These are phyloP conservation scores for Tetramorium parvispinum DNA, from an alignment of 1,140 invertebrate species.

Conservation along the genomic window DNA sequence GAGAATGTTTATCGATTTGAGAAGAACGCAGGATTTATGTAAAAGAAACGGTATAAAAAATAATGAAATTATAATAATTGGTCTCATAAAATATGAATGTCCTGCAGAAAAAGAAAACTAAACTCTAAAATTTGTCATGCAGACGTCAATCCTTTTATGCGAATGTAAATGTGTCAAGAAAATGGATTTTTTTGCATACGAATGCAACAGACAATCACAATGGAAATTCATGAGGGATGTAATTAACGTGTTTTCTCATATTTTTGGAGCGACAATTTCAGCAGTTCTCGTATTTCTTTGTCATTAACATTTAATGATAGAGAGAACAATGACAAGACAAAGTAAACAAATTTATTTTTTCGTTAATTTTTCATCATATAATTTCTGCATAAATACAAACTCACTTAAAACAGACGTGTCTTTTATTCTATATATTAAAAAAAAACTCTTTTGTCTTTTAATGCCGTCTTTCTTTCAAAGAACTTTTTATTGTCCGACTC, in stretches of 20 bases:
- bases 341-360: slow-evolving; percentile 3
- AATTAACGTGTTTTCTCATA: not conserved
- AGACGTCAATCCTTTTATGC: not conserved
- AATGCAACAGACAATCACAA: not conserved
- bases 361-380: not conserved
- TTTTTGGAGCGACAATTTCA: not conserved
- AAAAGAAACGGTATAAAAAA: not conserved
- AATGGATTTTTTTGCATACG: not conserved
- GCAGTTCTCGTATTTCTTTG: not conserved
- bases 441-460: not conserved
- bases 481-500: slow-evolving; percentile 1
- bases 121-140: not conserved
- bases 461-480: slow-evolving; percentile 24
- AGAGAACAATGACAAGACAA: not conserved
- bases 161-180: not conserved
- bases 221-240: not conserved
- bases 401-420: not conserved
- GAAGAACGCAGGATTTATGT: not conserved
- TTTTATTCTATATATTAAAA: not conserved
- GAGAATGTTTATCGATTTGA: not conserved
- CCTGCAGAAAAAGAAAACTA: not conserved
- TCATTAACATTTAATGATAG: not conserved
- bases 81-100: not conserved
- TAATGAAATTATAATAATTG: not conserved
- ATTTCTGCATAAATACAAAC: slow-evolving; percentile 10